These are phyloP conservation scores for Coranthus polyacanthus DNA, from an alignment of 2,797 vertebrate genomes.

Conservation along the genomic window DNA sequence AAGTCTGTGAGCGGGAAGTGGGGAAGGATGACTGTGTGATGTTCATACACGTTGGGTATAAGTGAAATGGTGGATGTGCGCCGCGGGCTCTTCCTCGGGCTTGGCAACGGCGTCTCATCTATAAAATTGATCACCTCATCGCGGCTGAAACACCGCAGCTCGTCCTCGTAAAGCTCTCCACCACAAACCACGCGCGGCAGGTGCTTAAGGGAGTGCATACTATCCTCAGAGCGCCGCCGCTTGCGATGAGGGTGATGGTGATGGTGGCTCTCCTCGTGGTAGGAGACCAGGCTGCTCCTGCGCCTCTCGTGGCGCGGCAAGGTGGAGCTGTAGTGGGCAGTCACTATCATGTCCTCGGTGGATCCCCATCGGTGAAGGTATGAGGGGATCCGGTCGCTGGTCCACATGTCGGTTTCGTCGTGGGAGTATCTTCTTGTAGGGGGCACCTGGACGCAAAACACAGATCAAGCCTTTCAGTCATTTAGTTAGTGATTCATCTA, in stretches of 20 bases:
- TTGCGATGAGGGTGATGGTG: constrained; percentile 84
- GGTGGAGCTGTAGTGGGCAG: constrained; percentile 87
- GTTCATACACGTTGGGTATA: constrained; percentile 82
- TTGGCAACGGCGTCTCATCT: constrained; percentile 86
- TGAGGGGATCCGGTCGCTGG: constrained; percentile 87
- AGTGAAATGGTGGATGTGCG: constrained; percentile 85
- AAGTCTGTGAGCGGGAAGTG: constrained; percentile 90
- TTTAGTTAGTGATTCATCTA: neutral
- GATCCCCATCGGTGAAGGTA: constrained; percentile 92
- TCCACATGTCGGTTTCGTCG: constrained; percentile 95
- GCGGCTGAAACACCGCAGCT: constrained; percentile 87
- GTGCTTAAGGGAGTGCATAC: constrained; percentile 84
- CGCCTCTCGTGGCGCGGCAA: constrained; percentile 84
- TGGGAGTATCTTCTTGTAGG: constrained; percentile 95
- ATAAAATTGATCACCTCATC: constrained; percentile 90
- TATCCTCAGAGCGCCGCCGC: constrained; percentile 89
- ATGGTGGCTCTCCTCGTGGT: constrained; percentile 85
- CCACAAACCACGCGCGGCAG: constrained; percentile 77
- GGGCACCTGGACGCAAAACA: constrained; percentile 89
- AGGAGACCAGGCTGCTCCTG: constrained; percentile 87
- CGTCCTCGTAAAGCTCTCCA: constrained; percentile 80
- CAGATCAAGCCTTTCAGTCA: constrained; percentile 55
- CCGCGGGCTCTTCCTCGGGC: constrained; percentile 85
- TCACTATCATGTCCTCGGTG: constrained; percentile 89
- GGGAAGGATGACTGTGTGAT: constrained; percentile 74